These are phyloP conservation scores for Haliclona indistincta DNA, from an alignment of 37 sponge, comb jelly and placozoan genomes.

Conservation along the genomic window DNA sequence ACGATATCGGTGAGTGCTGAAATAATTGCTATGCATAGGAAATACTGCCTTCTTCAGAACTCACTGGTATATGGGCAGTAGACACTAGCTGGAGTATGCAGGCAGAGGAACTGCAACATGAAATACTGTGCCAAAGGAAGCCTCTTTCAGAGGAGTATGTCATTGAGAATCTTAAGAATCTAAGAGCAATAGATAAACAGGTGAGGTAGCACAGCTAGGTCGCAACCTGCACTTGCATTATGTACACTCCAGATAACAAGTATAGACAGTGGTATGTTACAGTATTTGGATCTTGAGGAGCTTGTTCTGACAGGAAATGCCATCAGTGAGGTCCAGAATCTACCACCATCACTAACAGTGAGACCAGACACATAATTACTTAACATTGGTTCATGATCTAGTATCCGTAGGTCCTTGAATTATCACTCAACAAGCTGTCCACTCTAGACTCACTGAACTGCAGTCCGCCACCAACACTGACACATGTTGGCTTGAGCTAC, in stretches of 20 bases:
- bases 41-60: no score
- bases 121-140: no score
- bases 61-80: no score
- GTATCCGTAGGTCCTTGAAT: not conserved
- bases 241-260: not conserved
- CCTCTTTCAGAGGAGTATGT: no score
- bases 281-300: conserved; percentile 3
- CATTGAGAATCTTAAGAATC: not conserved
- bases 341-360: conserved; percentile 6
- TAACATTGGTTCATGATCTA: not conserved
- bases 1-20: no score
- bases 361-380: not conserved
- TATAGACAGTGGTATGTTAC: conserved; percentile 5
- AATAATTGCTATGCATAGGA: no score
- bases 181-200: not conserved
- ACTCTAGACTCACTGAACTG: not conserved
- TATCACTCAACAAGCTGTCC: conserved; percentile 3
- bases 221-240: not conserved
- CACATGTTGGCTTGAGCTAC: not conserved
- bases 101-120: no score
- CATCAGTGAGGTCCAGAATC: not conserved
- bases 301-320: conserved; percentile 7
- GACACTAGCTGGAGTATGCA: no score
- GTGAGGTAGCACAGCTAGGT: not conserved
- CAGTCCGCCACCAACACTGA: not conserved